A percentile compares a stretch with the other conserved stretches of the same genome.
These are phyloP conservation scores for Steatocranus sp. DNA, from an alignment of 2,797 vertebrate genomes.

Conservation along the genomic window DNA sequence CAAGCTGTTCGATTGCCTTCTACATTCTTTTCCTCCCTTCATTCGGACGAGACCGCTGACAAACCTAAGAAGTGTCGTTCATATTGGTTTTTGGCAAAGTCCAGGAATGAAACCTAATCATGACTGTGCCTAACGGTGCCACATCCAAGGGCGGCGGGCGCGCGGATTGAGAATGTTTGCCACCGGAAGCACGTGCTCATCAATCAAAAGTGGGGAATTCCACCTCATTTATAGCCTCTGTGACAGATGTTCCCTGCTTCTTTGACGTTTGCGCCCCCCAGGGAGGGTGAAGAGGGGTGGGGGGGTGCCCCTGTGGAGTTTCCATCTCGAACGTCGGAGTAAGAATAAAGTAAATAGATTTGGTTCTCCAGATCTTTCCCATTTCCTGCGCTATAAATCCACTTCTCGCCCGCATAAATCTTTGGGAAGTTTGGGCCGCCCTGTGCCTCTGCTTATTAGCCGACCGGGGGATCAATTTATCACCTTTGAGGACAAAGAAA, in stretches of 20 bases:
- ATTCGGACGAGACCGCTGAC: constrained; percentile 7
- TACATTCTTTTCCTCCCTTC: neutral
- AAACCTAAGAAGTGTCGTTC: constrained; percentile 26
- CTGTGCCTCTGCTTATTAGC: constrained; percentile 65
- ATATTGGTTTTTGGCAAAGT: constrained; percentile 14
- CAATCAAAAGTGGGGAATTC: constrained; percentile 53
- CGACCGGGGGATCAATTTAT: constrained; percentile 66
- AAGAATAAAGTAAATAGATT: constrained; percentile 58
- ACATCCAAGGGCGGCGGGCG: neutral
- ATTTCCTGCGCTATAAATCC: constrained; percentile 58
- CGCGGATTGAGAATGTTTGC: constrained; percentile 13
- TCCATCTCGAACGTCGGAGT: constrained; percentile 23
- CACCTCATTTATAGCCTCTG: constrained; percentile 14
- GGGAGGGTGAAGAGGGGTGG: neutral
- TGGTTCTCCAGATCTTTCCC: constrained; percentile 49
- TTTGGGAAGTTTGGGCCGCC: constrained; percentile 42
- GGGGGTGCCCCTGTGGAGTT: constrained; percentile 15
- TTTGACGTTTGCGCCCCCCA: neutral
- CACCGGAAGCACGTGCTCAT: constrained; percentile 34
- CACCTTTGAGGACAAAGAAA: constrained; percentile 63
- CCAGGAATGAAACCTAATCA: neutral
- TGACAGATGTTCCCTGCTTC: constrained; percentile 41
- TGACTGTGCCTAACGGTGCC: neutral
- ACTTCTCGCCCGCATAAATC: constrained; percentile 58
- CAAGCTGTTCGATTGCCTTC: constrained; percentile 22